Conservation (phyloP, 2,797 vertebrate genomes). For the Schizopygopsis malacanthus region DNA sequence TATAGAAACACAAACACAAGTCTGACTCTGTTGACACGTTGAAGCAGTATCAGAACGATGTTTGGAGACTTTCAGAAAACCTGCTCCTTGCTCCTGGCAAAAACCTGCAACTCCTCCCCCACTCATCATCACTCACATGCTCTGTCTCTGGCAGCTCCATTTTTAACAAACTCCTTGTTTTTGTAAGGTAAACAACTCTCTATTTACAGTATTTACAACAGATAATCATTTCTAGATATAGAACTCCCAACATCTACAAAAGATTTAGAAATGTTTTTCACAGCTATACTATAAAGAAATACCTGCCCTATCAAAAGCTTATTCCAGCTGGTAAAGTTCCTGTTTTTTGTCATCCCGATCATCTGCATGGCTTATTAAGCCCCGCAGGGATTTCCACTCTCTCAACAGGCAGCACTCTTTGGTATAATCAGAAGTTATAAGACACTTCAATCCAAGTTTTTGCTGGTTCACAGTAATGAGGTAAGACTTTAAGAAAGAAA, state of each 20-base stretch:
- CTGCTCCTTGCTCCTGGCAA: not conserved
- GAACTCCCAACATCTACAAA: not conserved
- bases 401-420: constrained; percentile 11
- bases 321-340: constrained; percentile 17
- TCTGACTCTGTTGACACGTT: not conserved
- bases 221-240: not conserved
- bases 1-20: not conserved
- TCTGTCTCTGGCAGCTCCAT: not conserved
- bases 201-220: not conserved
- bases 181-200: constrained; percentile 15
- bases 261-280: not conserved
- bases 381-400: constrained; percentile 9
- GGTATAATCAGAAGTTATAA: not conserved
- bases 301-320: constrained; percentile 21
- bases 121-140: not conserved
- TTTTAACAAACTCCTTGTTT: not conserved
- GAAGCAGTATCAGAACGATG: not conserved
- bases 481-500: not conserved
- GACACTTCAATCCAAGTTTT: constrained; percentile 11
- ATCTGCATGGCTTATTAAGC: not conserved
- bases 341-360: constrained; percentile 11
- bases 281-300: not conserved
- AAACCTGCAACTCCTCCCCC: not conserved
- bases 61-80: not conserved
- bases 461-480: constrained; percentile 38